Evolutionary conservation across 2,888 invertebrate genomes (phyloP).

Genomic region (Xylota segnis): DNA sequence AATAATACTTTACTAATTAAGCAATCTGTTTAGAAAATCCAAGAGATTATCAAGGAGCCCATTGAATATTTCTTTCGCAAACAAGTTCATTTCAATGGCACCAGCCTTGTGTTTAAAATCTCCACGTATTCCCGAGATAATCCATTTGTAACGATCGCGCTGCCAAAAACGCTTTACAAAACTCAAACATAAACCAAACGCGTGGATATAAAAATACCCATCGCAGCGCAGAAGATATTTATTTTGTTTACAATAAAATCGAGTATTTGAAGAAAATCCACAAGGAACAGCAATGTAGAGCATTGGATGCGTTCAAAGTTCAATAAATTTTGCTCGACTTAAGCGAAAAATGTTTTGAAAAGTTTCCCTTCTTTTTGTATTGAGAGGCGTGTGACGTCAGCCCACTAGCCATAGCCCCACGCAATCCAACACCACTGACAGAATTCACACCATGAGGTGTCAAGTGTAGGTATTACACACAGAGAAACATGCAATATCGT

Average conservation of each 20-base stretch:
- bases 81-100: conserved; percentile 3
- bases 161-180: conserved; percentile 40
- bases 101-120: conserved; percentile 31
- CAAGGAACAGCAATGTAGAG: conserved; percentile 5
- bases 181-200: conserved; percentile 31
- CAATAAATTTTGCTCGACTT: conserved; percentile 21
- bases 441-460: conserved; percentile 43
- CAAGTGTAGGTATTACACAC: conserved; percentile 23
- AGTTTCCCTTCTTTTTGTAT: background rate
- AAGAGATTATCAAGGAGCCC: conserved; percentile 15
- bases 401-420: background rate
- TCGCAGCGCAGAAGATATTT: background rate
- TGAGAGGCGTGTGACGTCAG: conserved; percentile 55
- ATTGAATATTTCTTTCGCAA: conserved; percentile 24
- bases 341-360: background rate
- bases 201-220: conserved; percentile 40
- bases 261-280: background rate
- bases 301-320: conserved; percentile 20
- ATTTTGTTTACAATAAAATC: conserved; percentile 40
- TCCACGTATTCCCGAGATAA: conserved; percentile 6
- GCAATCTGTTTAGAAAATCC: conserved; percentile 16
- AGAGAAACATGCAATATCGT: conserved; percentile 24
- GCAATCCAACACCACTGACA: conserved; percentile 18
- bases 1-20: conserved; percentile 16
- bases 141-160: conserved; percentile 3